A percentile compares a stretch with the other conserved stretches of the same genome.
Evolutionary conservation across 2,888 invertebrate species (phyloP).

Genomic region (Polydrusus pterygomalis): DNA sequence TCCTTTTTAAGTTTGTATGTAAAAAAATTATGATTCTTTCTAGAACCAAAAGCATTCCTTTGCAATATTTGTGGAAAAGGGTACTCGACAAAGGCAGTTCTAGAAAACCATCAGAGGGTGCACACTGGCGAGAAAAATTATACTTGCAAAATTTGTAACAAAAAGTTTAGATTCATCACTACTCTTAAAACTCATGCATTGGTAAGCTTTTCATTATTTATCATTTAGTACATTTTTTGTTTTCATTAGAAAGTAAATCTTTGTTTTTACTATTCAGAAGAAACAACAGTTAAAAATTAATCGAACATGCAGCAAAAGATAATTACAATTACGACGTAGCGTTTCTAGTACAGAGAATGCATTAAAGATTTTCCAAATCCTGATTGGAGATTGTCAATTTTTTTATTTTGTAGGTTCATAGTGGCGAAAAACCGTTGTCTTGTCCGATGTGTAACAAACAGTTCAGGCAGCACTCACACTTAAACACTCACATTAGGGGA

Average conservation of each 20-base stretch:
- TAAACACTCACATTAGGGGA: constrained; percentile 64
- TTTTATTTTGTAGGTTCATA: constrained; percentile 58
- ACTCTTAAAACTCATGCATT: constrained; percentile 45
- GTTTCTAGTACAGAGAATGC: too few relatives aligned
- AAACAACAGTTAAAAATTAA: too few relatives aligned
- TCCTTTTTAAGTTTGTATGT: neutral
- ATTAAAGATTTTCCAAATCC: too few relatives aligned
- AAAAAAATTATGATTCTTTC: neutral
- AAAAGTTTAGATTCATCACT: constrained; percentile 42
- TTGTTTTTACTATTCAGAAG: too few relatives aligned
- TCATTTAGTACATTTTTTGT: too few relatives aligned
- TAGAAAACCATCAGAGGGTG: constrained; percentile 47
- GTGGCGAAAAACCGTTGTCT: constrained; percentile 64
- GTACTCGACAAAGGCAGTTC: constrained; percentile 49
- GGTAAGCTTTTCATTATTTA: too few relatives aligned
- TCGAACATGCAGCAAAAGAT: too few relatives aligned
- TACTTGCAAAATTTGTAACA: constrained; percentile 42
- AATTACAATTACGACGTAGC: too few relatives aligned
- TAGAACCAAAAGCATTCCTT: constrained; percentile 46
- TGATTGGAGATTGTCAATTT: too few relatives aligned
- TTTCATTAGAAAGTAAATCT: too few relatives aligned
- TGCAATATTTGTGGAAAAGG: constrained; percentile 52
- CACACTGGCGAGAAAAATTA: constrained; percentile 52
- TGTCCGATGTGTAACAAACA: constrained; percentile 69
- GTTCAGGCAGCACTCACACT: constrained; percentile 64